Evolutionary conservation across 64 coral and sea anemone species (phyloP).

Genomic region (Catalaphyllia jardinei): DNA sequence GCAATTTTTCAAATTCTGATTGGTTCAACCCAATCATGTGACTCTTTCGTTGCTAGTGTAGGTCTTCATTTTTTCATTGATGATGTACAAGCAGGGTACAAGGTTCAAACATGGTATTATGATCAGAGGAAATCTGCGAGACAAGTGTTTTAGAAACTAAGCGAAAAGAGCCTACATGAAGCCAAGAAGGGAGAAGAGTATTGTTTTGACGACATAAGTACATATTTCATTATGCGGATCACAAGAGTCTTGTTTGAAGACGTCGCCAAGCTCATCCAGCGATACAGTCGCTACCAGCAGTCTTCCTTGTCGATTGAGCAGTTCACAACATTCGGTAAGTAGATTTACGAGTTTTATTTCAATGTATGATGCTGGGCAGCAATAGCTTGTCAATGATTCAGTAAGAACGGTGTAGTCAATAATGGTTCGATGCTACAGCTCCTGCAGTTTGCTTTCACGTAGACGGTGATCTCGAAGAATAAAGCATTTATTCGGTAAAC

Average conservation of each 20-base stretch:
- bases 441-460: too few relatives aligned
- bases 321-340: conserved; percentile 95
- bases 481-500: too few relatives aligned
- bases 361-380: neutral
- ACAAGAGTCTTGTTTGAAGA: conserved; percentile 75
- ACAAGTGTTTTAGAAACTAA: too few relatives aligned
- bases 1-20: neutral
- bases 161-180: conserved; percentile 7
- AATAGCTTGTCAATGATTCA: too few relatives aligned
- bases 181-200: conserved; percentile 4
- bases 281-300: conserved; percentile 98
- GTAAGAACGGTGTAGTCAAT: too few relatives aligned
- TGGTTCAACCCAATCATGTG: neutral
- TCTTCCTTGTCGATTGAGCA: conserved; percentile 97
- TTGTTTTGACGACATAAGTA: conserved; percentile 1
- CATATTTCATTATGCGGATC: conserved; percentile 56
- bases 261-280: conserved; percentile 81
- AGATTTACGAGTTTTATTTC: neutral
- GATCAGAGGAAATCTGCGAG: neutral
- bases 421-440: too few relatives aligned
- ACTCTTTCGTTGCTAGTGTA: neutral
- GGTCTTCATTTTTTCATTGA: neutral
- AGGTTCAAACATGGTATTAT: neutral
- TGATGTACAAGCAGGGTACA: neutral
- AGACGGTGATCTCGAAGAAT: too few relatives aligned